These are phyloP conservation scores for Nomada fucata DNA, from an alignment of 2,888 invertebrate species.

Conservation along the genomic window DNA sequence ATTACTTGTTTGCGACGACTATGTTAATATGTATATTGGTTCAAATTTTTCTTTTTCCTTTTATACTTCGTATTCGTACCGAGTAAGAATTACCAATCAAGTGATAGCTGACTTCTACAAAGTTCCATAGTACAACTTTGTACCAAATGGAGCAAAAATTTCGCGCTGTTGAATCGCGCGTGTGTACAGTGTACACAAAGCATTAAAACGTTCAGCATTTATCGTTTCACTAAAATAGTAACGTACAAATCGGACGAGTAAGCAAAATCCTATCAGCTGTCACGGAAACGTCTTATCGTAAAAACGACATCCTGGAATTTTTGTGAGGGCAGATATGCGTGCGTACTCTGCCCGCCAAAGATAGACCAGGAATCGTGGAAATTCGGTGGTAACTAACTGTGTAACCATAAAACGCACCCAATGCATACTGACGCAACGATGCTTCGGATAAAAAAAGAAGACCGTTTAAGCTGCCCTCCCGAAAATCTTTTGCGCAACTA, in stretches of 20 bases:
- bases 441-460: not conserved
- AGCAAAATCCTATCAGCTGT: slow-evolving; percentile 47
- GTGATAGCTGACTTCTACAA: too few species aligned
- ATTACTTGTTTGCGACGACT: slow-evolving; percentile 4
- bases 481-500: not conserved
- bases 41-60: too few species aligned
- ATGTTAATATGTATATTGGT: not conserved
- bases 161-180: not conserved
- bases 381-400: not conserved
- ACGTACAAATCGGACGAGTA: slow-evolving; percentile 43
- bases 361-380: slow-evolving; percentile 29
- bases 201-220: not conserved
- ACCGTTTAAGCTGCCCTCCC: not conserved
- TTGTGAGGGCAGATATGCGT: slow-evolving; percentile 38
- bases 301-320: slow-evolving; percentile 63
- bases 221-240: not conserved
- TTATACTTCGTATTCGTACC: too few species aligned
- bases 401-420: not conserved
- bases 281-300: slow-evolving; percentile 69
- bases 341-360: slow-evolving; percentile 1
- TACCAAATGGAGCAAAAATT: not conserved
- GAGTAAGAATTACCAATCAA: too few species aligned
- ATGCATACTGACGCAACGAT: not conserved
- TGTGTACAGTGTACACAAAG: not conserved
- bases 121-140: too few species aligned